Conservation (phyloP, 2,888 invertebrate species). For the Mactromeris polynyma region DNA sequence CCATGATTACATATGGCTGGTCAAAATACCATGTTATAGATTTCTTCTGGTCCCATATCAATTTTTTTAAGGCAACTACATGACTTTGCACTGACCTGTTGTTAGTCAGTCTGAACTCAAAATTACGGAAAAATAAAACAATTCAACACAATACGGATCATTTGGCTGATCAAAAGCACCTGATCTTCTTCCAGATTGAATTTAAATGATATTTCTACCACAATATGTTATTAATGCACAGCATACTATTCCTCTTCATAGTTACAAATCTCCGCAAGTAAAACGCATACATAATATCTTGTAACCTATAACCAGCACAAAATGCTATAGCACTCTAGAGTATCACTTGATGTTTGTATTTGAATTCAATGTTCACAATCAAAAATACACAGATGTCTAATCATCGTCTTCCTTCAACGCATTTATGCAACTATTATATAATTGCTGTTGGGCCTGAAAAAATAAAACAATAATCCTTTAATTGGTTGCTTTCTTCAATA, state of each 20-base stretch:
- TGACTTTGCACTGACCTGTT: not conserved
- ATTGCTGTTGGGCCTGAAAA: constrained; percentile 88
- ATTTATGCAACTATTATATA: constrained; percentile 88
- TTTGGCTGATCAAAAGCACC: not conserved
- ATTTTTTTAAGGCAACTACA: not conserved
- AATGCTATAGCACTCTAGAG: not conserved
- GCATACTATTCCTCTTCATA: not conserved
- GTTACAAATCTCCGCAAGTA: not conserved
- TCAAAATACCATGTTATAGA: no score
- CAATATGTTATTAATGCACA: not conserved
- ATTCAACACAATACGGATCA: not conserved
- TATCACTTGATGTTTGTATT: not conserved
- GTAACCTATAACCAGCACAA: not conserved
- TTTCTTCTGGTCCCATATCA: not conserved
- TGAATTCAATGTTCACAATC: constrained; percentile 3
- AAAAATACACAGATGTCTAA: not conserved
- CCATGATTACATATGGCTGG: no score
- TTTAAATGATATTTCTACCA: not conserved
- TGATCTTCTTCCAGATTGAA: not conserved
- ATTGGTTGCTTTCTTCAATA: no score
- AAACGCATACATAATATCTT: not conserved
- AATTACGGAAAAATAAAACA: not conserved
- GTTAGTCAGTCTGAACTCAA: not conserved
- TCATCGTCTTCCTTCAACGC: constrained; percentile 87
- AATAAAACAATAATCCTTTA: not conserved